Evolutionary conservation across 2,888 invertebrate genomes (phyloP).

Genomic region (Cistogaster globosa): DNA sequence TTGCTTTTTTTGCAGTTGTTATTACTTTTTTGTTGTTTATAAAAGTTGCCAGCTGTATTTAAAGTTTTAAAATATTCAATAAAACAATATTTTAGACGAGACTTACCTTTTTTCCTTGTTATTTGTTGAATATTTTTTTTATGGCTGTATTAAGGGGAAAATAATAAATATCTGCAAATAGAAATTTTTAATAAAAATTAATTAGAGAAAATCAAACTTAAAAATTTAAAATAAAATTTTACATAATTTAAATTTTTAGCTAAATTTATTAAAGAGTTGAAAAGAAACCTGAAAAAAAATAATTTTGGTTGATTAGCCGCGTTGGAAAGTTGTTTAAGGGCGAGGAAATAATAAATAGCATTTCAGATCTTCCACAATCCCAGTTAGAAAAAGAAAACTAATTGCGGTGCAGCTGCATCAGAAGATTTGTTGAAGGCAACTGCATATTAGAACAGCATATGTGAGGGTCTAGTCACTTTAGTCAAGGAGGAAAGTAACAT

Average conservation of each 20-base stretch:
- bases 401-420: too few relatives aligned
- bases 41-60: slow-evolving; percentile 27
- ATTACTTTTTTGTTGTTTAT: slow-evolving; percentile 15
- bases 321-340: too few relatives aligned
- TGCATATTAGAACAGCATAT: too few relatives aligned
- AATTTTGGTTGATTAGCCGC: too few relatives aligned
- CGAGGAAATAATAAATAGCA: too few relatives aligned
- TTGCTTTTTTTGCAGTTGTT: slow-evolving; percentile 2
- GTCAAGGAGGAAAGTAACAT: too few relatives aligned
- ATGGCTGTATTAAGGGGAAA: neutral
- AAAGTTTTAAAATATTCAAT: neutral
- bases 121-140: slow-evolving; percentile 3
- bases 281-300: too few relatives aligned
- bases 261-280: too few relatives aligned
- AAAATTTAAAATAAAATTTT: neutral
- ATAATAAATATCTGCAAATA: slow-evolving; percentile 23
- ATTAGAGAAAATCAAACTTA: neutral
- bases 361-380: too few relatives aligned
- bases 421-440: too few relatives aligned
- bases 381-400: too few relatives aligned
- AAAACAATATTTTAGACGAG: neutral
- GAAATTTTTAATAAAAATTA: neutral
- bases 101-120: slow-evolving; percentile 37
- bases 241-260: neutral
- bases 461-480: too few relatives aligned